A percentile compares a stretch with the other conserved stretches of the same genome.
Evolutionary conservation across 2,797 vertebrate species (phyloP).

Genomic region (Limnodromus scolopaceus): DNA sequence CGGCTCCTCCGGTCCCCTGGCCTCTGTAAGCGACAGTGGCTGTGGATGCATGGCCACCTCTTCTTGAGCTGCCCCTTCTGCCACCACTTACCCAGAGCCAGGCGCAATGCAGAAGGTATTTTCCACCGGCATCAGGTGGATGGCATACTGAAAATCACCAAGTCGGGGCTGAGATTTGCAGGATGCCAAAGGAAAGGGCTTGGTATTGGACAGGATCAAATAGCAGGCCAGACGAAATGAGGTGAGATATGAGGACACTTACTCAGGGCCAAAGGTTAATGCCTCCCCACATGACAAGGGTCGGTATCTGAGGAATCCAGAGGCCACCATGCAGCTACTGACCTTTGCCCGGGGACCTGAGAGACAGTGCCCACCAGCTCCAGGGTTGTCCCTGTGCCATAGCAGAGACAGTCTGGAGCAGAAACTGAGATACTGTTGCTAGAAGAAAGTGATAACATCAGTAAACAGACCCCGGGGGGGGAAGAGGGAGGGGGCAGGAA

Average conservation of each 20-base stretch:
- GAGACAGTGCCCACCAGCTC: not conserved
- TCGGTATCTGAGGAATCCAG: not conserved
- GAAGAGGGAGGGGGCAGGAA: too few relatives aligned
- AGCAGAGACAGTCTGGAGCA: not conserved
- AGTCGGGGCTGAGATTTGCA: not conserved
- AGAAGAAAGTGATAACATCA: conserved; percentile 5
- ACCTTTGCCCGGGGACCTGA: conserved; percentile 3
- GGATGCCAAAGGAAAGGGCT: not conserved
- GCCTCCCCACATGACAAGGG: not conserved
- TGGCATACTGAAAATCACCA: not conserved
- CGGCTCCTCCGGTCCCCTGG: fast-evolving
- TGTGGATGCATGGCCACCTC: fast-evolving
- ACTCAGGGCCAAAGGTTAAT: conserved; percentile 31
- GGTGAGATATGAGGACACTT: conserved; percentile 4
- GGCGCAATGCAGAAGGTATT: fast-evolving
- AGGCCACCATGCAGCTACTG: not conserved
- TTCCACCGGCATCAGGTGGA: not conserved
- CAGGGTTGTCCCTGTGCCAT: not conserved
- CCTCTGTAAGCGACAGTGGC: not conserved
- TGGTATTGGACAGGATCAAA: not conserved
- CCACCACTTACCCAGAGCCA: not conserved
- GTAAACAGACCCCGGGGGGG: not conserved
- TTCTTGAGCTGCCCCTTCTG: not conserved
- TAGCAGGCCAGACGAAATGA: not conserved
- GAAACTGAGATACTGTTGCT: not conserved